phyloP scores from a whole-genome alignment of 2,888 invertebrate genomes.

The Hymenopus coronatus region DNA sequence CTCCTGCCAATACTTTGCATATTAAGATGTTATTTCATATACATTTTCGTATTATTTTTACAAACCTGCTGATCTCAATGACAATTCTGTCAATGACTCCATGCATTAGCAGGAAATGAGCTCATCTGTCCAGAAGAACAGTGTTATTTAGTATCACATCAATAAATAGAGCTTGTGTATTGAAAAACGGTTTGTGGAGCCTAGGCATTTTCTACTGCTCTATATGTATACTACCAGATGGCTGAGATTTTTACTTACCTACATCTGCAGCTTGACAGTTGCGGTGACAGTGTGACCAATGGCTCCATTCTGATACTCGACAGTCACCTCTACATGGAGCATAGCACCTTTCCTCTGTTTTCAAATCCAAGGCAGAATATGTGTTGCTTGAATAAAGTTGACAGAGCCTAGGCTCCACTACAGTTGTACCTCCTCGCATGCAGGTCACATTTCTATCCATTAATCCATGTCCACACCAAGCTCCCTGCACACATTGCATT shows the following conservation, averaged over 20 bases:
- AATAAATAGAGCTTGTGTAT: no score
- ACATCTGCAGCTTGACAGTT: slow-evolving; percentile 38
- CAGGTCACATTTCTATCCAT: slow-evolving; percentile 44
- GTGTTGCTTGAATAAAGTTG: slow-evolving; percentile 22
- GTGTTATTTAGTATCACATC: no score
- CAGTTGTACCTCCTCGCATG: slow-evolving; percentile 39
- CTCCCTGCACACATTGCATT: slow-evolving; percentile 38
- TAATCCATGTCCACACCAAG: slow-evolving; percentile 45
- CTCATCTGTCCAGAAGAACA: no score
- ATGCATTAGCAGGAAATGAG: no score
- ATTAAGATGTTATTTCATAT: no score
- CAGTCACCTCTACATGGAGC: slow-evolving; percentile 47
- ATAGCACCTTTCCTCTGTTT: slow-evolving; percentile 41
- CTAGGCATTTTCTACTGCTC: background rate
- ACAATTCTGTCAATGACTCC: no score
- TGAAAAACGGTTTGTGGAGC: background rate
- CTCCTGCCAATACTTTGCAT: no score
- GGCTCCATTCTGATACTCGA: slow-evolving; percentile 46
- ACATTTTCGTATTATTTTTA: no score
- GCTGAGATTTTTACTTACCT: slow-evolving; percentile 31
- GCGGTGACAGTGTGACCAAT: slow-evolving; percentile 46
- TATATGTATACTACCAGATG: background rate
- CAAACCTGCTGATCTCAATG: no score
- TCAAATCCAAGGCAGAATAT: slow-evolving; percentile 37
- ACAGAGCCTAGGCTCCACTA: slow-evolving; percentile 39